A percentile compares a stretch with the other conserved stretches of the same genome.
These are phyloP conservation scores for Sitodiplosis mosellana DNA, from an alignment of 1,140 invertebrate species.

Conservation along the genomic window DNA sequence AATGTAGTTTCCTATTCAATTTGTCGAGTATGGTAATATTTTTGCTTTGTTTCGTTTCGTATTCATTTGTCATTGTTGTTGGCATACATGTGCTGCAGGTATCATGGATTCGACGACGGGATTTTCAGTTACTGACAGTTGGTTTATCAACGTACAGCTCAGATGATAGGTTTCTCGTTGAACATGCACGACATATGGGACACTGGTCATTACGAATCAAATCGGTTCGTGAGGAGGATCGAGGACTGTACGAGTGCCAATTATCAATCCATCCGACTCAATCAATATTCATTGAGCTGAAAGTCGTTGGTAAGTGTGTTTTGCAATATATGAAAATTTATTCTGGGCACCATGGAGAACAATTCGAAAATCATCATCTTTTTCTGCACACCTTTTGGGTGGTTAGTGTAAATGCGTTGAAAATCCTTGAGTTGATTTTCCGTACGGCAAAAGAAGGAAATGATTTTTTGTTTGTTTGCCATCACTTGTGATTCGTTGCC, in stretches of 20 bases:
- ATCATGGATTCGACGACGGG: slow-evolving; percentile 47
- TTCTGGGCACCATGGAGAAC: not conserved
- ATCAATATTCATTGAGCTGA: slow-evolving; percentile 52
- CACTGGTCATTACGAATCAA: slow-evolving; percentile 59
- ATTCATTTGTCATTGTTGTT: too few relatives aligned
- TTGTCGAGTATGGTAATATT: not conserved
- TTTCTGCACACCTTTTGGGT: not conserved
- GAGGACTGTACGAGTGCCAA: slow-evolving; percentile 64
- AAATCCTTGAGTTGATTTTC: too few relatives aligned
- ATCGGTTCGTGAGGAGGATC: slow-evolving; percentile 45
- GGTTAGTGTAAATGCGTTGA: too few relatives aligned
- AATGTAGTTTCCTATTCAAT: not conserved
- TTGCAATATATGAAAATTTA: not conserved
- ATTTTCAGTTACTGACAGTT: slow-evolving; percentile 53
- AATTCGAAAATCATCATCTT: not conserved
- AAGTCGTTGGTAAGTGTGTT: slow-evolving; percentile 51
- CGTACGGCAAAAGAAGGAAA: not conserved
- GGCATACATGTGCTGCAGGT: slow-evolving; percentile 29
- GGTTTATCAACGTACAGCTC: slow-evolving; percentile 50
- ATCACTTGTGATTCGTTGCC: slow-evolving; percentile 9
- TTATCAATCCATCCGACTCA: slow-evolving; percentile 60
- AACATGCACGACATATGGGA: slow-evolving; percentile 50
- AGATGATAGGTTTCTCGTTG: slow-evolving; percentile 58
- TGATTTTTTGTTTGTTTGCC: slow-evolving; percentile 6
- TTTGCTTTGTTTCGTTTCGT: not conserved